Conservation (phyloP, 2,797 vertebrate species). For the Dicrostonyx torquatus region DNA sequence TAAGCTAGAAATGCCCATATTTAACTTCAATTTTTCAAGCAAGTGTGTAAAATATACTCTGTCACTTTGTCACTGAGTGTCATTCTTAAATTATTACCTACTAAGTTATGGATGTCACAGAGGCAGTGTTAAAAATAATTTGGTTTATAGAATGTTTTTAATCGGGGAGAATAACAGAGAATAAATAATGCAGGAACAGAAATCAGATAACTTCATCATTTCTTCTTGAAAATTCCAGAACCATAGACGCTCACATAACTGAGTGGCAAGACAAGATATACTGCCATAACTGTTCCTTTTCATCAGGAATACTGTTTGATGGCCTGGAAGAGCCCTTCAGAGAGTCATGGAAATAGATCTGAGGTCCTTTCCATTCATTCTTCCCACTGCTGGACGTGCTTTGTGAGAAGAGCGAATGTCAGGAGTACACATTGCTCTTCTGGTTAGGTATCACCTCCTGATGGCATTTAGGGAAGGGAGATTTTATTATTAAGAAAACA, state of each 20-base stretch:
- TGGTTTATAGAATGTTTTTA: not conserved
- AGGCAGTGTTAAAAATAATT: slow-evolving; percentile 63
- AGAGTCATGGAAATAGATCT: not conserved
- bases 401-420: not conserved
- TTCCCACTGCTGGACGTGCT: not conserved
- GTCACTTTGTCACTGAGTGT: slow-evolving; percentile 67
- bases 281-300: not conserved
- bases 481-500: not conserved
- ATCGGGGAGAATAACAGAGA: not conserved
- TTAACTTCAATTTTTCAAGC: slow-evolving; percentile 57
- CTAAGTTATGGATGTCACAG: slow-evolving; percentile 48
- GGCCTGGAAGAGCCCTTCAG: not conserved
- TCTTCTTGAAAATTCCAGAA: not conserved
- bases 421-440: not conserved
- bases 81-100: slow-evolving; percentile 63
- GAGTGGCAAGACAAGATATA: not conserved
- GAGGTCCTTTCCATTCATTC: not conserved
- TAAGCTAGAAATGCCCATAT: slow-evolving; percentile 45
- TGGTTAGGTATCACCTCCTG: not conserved
- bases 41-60: slow-evolving; percentile 54
- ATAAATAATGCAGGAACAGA: not conserved
- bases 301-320: not conserved
- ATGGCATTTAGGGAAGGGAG: not conserved
- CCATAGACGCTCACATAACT: not conserved
- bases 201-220: not conserved